Percentiles rank a stretch among this genome's conserved stretches.
Conservation (phyloP, 2,797 vertebrate genomes). For the Anas bahamensis region DNA sequence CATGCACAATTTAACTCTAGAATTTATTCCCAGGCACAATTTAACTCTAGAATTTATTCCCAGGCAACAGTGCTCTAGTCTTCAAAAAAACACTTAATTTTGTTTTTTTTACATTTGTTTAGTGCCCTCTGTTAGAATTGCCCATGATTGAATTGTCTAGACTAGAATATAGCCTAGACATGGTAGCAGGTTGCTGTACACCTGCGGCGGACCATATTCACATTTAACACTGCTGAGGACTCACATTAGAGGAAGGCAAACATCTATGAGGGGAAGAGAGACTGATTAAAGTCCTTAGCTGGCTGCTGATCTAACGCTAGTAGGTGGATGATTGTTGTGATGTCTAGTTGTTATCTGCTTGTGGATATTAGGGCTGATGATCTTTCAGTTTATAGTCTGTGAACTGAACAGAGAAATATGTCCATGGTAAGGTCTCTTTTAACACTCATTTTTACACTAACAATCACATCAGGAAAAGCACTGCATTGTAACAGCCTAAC, state of each 20-base stretch:
- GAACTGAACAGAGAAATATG: constrained; percentile 16
- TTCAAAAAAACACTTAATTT: not conserved
- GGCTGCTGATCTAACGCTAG: not conserved
- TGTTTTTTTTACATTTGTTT: not conserved
- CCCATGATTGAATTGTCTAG: not conserved
- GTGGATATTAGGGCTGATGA: constrained; percentile 70
- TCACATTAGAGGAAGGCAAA: not conserved
- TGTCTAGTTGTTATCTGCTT: not conserved
- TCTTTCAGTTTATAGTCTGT: constrained; percentile 54
- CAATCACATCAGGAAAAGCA: constrained; percentile 75
- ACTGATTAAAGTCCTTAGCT: not conserved
- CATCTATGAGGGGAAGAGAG: not conserved
- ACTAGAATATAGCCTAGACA: accelerated
- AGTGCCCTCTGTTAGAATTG: not conserved
- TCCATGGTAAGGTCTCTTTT: constrained; percentile 68
- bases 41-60: not conserved
- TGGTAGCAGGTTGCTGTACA: not conserved
- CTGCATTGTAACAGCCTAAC: constrained; percentile 76
- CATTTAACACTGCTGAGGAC: not conserved
- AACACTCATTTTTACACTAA: constrained; percentile 48
- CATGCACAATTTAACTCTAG: not conserved
- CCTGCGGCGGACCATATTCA: not conserved
- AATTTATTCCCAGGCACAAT: not conserved
- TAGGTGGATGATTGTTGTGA: not conserved
- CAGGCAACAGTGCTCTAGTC: not conserved